Base-by-base conservation (phyloP, 2,113 vertebrate species). In the Odocoileus virginianus region DNA sequence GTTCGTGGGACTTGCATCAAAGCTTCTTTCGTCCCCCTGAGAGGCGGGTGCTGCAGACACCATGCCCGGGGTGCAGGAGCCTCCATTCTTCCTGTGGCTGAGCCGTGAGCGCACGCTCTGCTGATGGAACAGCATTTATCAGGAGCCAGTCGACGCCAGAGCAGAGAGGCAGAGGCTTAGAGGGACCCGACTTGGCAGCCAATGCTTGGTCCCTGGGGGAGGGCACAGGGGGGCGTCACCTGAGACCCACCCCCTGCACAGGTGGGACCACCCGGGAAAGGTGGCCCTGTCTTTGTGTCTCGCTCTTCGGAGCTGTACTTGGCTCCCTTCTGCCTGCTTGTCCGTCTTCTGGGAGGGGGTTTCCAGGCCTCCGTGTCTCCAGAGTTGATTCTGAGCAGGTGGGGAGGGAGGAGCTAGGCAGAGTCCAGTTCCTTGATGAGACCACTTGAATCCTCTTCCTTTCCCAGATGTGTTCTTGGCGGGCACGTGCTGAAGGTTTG, bases 151-250 rank as follows among this genome's bases (percentile, higher is more conserved):
- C 6, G 28, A 8, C 1, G 3, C 36, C 8, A 4, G 52, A 13
- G 52, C 30, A 16, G 27, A 67, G 61, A 85, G 17, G 61, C 2
- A 1, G 60, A 16, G 74, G 23, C 58, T 36, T 23, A 27, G 28
- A 0, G 0, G 74, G 91, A 5, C 4, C 6, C 0, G 60, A 5
- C 1, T 4, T 0, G 0, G 60, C 17, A 4, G 25, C 60, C 1
- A 16, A 6, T 43, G 55, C 8, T 28, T 1, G 2, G 2, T 5
- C 23, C 55, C 2, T 7, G 21, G 43, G 71, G 40, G 21, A 54
- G 33, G 33, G 33, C 8, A 9, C 4, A 17, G 16, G 47, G 54
- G 28, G 5, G 74, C 4, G 0, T 33, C 25, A 11, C 5, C 25
- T 33, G 45, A 7, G 14, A 15, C 87, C 82, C n/a, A 17, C 15